Base-by-base conservation (phyloP, 2,888 invertebrate genomes). In the Drosophila lacicola region DNA sequence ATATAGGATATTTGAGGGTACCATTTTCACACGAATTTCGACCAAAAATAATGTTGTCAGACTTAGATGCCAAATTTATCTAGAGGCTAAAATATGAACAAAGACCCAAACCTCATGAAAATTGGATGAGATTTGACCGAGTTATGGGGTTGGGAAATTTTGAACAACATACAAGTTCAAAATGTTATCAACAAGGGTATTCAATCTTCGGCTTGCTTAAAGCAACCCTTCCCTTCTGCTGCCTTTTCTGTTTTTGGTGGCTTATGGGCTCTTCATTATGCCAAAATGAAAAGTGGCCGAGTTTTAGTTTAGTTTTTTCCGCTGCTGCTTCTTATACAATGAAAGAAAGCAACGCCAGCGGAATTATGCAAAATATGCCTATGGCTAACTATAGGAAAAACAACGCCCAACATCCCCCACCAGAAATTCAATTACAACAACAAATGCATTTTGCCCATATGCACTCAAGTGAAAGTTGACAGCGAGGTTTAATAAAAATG, bases 291-390 rank as follows among this genome's bases (percentile, higher is more conserved):
- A 87, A 82, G 81, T 81, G 86, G 44, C 29, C 45, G 42, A 34
- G 45, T 64, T 61, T 55, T 57, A 33, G 29, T 29, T 29, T 8
- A 29, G 29, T 29, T 41, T 46, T 55, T 29, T 14, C 11, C 29
- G 25, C 10, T 33, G 14, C 49, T 42, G 62, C 61, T 66, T 46
- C 65, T 64, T 64, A 70, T 62, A 49, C 83, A 80, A 65, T 62
- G 70, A 69, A 65, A 51, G 75, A 80, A 65, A 87, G 78, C 60
- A 62, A 67, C 54, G 58, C 68, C 51, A 36, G 60, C 39, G 60
- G 72, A 76, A 88, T 88, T 88, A 88, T 88, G 89, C 84, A 83
- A 78, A 84, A 78, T 46, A 74, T 61, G 29, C 29, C 8, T 29
- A 49, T 60, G 36, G 45, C 9, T 37, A 61, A 56, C 34, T 29